phyloP scores from a whole-genome alignment of 2,797 vertebrate species.

The Protonibea diacanthus region DNA sequence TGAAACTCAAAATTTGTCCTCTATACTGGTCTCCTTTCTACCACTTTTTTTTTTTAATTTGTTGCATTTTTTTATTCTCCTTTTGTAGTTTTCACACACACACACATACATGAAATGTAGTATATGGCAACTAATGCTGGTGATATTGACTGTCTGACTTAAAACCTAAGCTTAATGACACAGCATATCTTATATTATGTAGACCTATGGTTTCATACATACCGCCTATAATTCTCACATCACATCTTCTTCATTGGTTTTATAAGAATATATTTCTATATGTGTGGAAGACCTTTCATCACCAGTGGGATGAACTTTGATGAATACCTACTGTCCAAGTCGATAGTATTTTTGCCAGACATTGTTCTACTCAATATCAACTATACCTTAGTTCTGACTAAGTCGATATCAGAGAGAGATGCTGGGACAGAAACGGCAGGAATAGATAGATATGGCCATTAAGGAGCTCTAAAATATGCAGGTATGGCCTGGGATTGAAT shows the following conservation, averaged over 20 bases:
- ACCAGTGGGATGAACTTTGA: conserved; percentile 20
- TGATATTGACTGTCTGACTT: neutral
- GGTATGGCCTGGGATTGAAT: conserved; percentile 54
- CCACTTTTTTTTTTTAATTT: neutral
- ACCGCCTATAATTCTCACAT: neutral
- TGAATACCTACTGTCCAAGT: conserved; percentile 21
- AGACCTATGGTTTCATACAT: neutral
- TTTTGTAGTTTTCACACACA: neutral
- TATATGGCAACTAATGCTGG: too few species aligned
- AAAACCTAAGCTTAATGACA: neutral
- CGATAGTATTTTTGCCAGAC: conserved; percentile 42
- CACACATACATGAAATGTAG: neutral
- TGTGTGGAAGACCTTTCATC: conserved; percentile 20
- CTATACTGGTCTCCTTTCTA: too few species aligned
- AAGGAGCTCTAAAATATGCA: conserved; percentile 50
- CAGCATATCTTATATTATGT: neutral
- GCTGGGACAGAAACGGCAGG: conserved; percentile 14
- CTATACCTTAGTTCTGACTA: conserved; percentile 7
- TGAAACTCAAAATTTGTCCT: too few species aligned
- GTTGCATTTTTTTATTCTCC: neutral
- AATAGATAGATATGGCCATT: conserved; percentile 39
- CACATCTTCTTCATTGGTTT: neutral
- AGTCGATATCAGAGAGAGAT: conserved; percentile 47
- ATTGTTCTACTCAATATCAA: conserved; percentile 34
- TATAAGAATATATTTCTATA: neutral